Percentiles rank a stretch among this genome's conserved stretches.
These are phyloP conservation scores for Orthosia cruda DNA, from an alignment of 2,888 invertebrate species.

Conservation along the genomic window DNA sequence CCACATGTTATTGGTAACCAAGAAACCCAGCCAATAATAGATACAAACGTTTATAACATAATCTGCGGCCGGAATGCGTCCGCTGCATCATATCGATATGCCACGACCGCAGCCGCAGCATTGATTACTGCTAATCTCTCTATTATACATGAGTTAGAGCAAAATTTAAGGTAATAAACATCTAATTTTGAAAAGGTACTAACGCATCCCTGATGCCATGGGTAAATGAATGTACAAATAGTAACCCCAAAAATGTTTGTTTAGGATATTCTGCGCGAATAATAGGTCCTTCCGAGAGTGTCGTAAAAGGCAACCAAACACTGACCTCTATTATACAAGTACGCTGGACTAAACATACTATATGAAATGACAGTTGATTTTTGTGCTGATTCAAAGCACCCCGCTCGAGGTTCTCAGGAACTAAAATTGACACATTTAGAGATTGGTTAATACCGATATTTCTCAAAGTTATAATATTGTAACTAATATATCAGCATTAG, in stretches of 20 bases:
- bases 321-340: no score
- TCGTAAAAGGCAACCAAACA: conserved; percentile 31
- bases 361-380: no score
- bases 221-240: conserved; percentile 3
- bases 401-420: no score
- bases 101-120: conserved; percentile 44
- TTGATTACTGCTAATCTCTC: conserved; percentile 23
- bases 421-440: no score
- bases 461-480: no score
- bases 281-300: neutral
- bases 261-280: conserved; percentile 9
- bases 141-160: conserved; percentile 11
- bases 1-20: neutral
- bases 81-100: conserved; percentile 14
- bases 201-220: neutral
- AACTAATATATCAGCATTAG: no score
- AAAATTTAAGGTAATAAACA: neutral
- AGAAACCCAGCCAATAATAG: neutral
- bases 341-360: no score
- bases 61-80: conserved; percentile 28
- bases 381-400: no score
- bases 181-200: neutral
- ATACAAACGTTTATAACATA: conserved; percentile 27
- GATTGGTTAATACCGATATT: no score
- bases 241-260: conserved; percentile 13